Conservation (phyloP, 2,797 vertebrate species). For the Columba guinea region DNA sequence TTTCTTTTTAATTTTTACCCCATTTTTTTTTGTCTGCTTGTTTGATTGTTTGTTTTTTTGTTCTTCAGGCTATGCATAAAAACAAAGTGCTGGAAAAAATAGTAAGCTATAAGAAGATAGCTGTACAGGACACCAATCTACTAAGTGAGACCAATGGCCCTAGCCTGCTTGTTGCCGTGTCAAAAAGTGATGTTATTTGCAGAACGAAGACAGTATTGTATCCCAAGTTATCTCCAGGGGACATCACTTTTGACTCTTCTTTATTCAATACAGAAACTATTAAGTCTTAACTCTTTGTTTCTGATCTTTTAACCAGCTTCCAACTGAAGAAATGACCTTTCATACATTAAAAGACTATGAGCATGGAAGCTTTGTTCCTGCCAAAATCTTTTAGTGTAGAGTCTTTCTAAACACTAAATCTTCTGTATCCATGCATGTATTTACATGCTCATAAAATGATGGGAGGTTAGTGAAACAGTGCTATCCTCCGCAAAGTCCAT, state of each 20-base stretch:
- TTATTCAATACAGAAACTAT: not conserved
- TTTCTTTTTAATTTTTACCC: not conserved
- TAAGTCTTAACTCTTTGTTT: not conserved
- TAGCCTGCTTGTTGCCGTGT: not conserved
- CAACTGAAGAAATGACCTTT: not conserved
- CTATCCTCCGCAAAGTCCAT: not conserved
- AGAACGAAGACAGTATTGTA: not conserved
- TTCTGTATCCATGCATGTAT: not conserved
- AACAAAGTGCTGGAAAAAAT: not conserved
- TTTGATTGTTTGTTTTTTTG: not conserved
- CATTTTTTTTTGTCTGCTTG: rapidly evolving
- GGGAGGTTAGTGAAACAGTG: not conserved
- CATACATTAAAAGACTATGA: not conserved
- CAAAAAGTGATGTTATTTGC: not conserved
- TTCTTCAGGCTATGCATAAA: not conserved
- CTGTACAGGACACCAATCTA: not conserved
- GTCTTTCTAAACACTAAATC: not conserved
- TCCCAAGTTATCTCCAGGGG: not conserved
- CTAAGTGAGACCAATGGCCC: not conserved
- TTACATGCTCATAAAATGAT: not conserved
- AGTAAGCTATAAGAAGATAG: not conserved
- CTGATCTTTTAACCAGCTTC: not conserved
- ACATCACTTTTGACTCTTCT: not conserved
- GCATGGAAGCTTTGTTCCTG: not conserved
- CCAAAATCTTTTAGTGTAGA: not conserved